These are phyloP conservation scores for Sialia sialis DNA, from an alignment of 2,113 vertebrate species.

Conservation along the genomic window DNA sequence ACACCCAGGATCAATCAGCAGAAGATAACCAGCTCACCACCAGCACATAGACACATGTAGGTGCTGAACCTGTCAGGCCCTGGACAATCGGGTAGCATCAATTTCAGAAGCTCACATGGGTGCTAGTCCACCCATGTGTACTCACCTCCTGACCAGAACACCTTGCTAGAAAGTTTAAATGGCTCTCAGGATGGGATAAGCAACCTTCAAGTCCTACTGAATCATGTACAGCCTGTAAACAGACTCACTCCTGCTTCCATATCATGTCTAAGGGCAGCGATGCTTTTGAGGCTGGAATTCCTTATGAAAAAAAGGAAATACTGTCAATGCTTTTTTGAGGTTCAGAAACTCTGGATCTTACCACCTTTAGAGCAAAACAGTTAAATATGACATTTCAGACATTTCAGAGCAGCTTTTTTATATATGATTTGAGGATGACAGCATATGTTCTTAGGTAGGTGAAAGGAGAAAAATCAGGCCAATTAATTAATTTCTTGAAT, in stretches of 20 bases:
- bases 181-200: background rate
- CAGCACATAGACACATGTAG: accelerated
- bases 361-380: background rate
- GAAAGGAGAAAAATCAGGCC: background rate
- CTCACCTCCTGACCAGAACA: background rate
- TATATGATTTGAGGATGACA: background rate
- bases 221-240: background rate
- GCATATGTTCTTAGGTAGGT: background rate
- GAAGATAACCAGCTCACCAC: background rate
- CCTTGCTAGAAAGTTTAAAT: background rate
- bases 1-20: background rate
- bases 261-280: background rate
- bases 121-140: background rate
- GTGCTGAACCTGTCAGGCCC: background rate
- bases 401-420: background rate
- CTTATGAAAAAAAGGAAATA: background rate
- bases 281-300: background rate
- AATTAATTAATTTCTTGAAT: background rate
- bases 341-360: background rate
- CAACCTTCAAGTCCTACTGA: background rate
- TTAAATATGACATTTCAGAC: background rate
- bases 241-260: background rate
- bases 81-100: background rate
- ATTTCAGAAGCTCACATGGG: background rate
- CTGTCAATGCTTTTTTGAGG: background rate